Evolutionary conservation across 2,888 invertebrate species (phyloP).

Genomic region (Rhagonycha fulva): DNA sequence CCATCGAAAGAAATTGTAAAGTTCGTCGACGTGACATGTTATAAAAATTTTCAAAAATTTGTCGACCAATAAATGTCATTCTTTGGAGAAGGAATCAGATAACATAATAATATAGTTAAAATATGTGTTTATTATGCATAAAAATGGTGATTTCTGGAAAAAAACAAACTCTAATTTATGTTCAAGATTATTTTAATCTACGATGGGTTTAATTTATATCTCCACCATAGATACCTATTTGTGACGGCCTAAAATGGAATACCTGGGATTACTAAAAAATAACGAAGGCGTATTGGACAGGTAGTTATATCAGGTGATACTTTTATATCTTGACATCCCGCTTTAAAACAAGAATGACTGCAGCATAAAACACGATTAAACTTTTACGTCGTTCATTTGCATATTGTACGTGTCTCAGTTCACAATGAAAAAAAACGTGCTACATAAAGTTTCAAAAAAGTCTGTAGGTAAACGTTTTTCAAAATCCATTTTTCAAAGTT

Average conservation of each 20-base stretch:
- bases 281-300: constrained; percentile 46
- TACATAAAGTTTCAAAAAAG: not conserved
- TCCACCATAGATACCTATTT: constrained; percentile 32
- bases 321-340: constrained; percentile 50
- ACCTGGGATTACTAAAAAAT: constrained; percentile 17
- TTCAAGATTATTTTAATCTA: constrained; percentile 35
- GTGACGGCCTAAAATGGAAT: constrained; percentile 20
- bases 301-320: constrained; percentile 52
- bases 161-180: constrained; percentile 46
- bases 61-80: constrained; percentile 43
- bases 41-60: constrained; percentile 33
- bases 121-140: constrained; percentile 41
- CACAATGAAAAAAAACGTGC: not conserved
- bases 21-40: not conserved
- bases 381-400: constrained; percentile 39
- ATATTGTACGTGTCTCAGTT: constrained; percentile 27
- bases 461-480: not conserved
- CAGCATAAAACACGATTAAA: constrained; percentile 40
- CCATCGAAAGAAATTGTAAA: not conserved
- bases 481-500: not conserved
- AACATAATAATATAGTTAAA: constrained; percentile 47
- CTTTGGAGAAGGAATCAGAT: constrained; percentile 42
- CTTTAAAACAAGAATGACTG: constrained; percentile 38
- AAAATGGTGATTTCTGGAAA: constrained; percentile 25
- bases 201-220: constrained; percentile 45